Base-by-base conservation (phyloP, 2,888 invertebrate genomes). In the Hydroisotoma schaefferi region DNA sequence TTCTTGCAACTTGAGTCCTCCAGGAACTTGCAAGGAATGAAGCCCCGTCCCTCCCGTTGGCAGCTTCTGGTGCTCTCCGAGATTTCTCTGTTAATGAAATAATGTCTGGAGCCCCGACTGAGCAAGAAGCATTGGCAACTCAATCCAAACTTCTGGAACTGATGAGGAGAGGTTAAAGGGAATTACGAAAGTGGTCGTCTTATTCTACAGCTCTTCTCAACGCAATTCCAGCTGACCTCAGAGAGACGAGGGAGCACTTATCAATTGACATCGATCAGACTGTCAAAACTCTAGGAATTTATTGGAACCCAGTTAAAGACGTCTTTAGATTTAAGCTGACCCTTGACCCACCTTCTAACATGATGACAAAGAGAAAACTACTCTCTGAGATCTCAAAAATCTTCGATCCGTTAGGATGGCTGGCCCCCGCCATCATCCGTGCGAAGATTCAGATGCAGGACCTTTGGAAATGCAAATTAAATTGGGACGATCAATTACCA, bases 41-140 rank as follows among this genome's bases (percentile, higher is more conserved):
- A 37, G 25, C n/a, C 25, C 5, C 44, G 6, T 55, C 52, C 20
- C 54, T 56, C 40, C 63, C 69, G 4, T 4, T 43, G n/a, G 70
- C 65, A 10, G 46, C 67, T 4, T 18, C 63, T 29, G 55, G 59
- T 15, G 57, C 72, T 10, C 27, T 25, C 8, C 33, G 63, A 3
- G 69, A 73, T 54, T 70, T 74, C 44, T 76, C 76, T 37, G 71
- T 76, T n/a, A 74, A 76, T 53, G 75, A 65, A 33, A 22, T 57
- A 1, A 18, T 65, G 26, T 26, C 47, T 27, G 57, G 61, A n/a
- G 43, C 56, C 0, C 15, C 23, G 0, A 46, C 53, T 4, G 26
- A 15, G 10, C n/a, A 46, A 12, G 23, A 43, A 33, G 67, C 62
- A 22, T 29, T 57, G 1, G 2, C 22, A 12, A 4, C 57, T 0